Evolutionary conservation across 2,797 vertebrate genomes (phyloP), one percentile per base, ranked within the genome.

Genomic region (Urosaurus nigricauda): DNA sequence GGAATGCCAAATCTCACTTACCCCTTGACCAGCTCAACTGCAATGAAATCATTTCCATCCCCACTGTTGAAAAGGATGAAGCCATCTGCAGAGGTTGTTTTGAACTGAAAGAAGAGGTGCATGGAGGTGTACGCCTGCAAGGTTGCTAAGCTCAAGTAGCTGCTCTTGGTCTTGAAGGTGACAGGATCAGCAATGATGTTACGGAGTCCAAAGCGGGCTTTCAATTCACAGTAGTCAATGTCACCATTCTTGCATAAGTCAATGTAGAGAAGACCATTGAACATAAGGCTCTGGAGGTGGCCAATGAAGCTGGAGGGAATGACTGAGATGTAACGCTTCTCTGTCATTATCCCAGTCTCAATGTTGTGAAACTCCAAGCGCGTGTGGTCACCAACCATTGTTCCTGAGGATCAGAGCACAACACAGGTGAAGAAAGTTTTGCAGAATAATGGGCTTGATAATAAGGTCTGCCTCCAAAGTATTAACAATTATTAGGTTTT

Each of bases 41-140:
- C 98, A 0, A 99, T 99, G 82, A 99, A 99, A 92, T 99, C 99
- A 79, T 98, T 99, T 89, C 99, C 99, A 16, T 99, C 99, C 26
- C 99, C 99, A 0, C 98, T 99, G 93, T 99, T 99, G 95, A 99
- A 99, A 87, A 99, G 97, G 85, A 99, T 99, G 96, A 99, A 99
- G 43, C 99, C 99, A 3, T 99, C 98, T 0, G 98, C 95, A 2
- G 98, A 98, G 11, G 98, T 99, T 93, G 99, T 99, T 96, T 99
- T 99, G 96, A 99, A 99, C 97, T 99, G 99, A 96, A 99, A 99
- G 97, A 99, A 99, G 91, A 99, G 98, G 95, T 99, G 99, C 99
- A 99, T 99, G 93, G 99, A 99, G 2, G 98, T 98, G 87, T 99
- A 99, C 90, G 99, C 99, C 96, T 99, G 99, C 63, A 99, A 96